These are phyloP conservation scores for Tragulus kanchil DNA, from an alignment of 2,113 vertebrate species.

Conservation along the genomic window DNA sequence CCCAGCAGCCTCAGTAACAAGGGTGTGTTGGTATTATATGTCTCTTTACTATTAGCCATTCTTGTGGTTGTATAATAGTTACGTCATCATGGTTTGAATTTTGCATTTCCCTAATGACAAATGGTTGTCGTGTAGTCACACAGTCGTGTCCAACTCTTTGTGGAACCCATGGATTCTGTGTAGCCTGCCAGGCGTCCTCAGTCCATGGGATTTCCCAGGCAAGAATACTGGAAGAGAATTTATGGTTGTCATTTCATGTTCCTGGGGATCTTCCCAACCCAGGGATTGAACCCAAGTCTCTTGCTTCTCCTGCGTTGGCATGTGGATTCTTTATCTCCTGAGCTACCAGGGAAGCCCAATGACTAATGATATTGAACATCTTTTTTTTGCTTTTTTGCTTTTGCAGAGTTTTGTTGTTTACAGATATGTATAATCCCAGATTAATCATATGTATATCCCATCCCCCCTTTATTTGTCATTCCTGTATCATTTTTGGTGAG, in stretches of 20 bases:
- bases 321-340: background rate
- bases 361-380: background rate
- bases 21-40: background rate
- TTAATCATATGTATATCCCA: no score
- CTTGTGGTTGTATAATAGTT: background rate
- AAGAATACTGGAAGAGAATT: background rate
- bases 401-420: no score
- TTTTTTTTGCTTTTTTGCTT: background rate
- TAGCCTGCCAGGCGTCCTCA: background rate
- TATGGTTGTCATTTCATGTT: background rate
- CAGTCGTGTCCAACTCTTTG: background rate
- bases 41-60: constrained; percentile 31
- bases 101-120: background rate
- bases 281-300: background rate
- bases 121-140: background rate
- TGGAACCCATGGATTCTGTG: background rate
- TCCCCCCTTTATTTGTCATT: background rate
- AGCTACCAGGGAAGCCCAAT: background rate
- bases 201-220: background rate
- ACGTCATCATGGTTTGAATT: background rate
- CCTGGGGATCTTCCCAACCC: background rate
- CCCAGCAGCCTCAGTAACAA: background rate
- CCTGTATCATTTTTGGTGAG: background rate
- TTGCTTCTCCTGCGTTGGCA: background rate
- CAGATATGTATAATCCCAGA: no score